A percentile compares a stretch with the other conserved stretches of the same genome.
Evolutionary conservation across 2,888 invertebrate genomes (phyloP).

Genomic region (Trachelus tabidus): DNA sequence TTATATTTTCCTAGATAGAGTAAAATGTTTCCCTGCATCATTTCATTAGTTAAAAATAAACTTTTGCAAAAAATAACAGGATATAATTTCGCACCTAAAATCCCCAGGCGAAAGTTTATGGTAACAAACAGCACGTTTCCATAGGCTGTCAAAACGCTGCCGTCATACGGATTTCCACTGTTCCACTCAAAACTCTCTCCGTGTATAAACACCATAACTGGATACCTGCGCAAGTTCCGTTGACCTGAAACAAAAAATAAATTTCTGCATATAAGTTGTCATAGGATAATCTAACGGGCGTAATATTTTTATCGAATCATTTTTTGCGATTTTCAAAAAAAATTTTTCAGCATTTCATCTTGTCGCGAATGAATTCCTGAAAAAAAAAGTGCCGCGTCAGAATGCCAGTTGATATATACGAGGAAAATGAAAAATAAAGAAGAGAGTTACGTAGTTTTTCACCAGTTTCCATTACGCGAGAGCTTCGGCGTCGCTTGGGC

Average conservation of each 20-base stretch:
- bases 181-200: conserved; percentile 98
- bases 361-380: background rate
- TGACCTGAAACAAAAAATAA: conserved; percentile 42
- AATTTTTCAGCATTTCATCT: background rate
- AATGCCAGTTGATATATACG: background rate
- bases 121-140: conserved; percentile 90
- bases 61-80: background rate
- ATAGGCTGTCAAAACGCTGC: conserved; percentile 90
- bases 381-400: background rate
- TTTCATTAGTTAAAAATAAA: background rate
- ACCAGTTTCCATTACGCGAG: background rate
- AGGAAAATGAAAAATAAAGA: background rate
- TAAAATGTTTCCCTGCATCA: background rate
- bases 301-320: background rate
- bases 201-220: conserved; percentile 92
- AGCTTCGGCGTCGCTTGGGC: background rate
- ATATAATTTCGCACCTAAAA: conserved; percentile 74
- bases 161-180: conserved; percentile 97
- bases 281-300: background rate
- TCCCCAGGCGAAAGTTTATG: conserved; percentile 84
- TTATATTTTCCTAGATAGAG: background rate
- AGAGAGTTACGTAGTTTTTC: conserved; percentile 1
- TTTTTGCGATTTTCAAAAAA: background rate
- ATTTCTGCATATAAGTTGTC: background rate
- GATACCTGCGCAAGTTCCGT: conserved; percentile 70